These are phyloP conservation scores for Enteromius thamalakanensis DNA, from an alignment of 2,797 vertebrate genomes.

Conservation along the genomic window DNA sequence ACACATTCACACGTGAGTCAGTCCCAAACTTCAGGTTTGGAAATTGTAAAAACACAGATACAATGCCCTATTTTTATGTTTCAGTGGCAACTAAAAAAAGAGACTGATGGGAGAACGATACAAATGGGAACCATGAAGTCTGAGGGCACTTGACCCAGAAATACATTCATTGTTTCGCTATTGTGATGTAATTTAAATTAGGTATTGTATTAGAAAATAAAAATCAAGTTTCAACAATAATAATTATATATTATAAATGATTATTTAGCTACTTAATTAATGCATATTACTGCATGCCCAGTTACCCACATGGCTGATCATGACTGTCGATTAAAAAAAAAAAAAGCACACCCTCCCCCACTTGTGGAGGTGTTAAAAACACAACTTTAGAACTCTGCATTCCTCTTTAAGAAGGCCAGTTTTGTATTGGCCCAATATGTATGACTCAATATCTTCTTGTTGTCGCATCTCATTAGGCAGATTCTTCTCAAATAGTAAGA, in stretches of 20 bases:
- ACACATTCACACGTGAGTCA: constrained; percentile 57
- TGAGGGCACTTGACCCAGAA: constrained; percentile 32
- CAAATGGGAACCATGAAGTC: constrained; percentile 42
- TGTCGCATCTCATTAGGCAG: constrained; percentile 4
- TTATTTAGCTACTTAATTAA: neutral
- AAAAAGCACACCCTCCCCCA: constrained; percentile 57
- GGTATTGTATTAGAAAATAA: neutral
- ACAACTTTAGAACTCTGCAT: constrained; percentile 3
- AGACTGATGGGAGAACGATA: constrained; percentile 14
- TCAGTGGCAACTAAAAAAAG: constrained; percentile 40
- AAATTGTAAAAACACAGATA: constrained; percentile 52
- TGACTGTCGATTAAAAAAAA: constrained; percentile 40
- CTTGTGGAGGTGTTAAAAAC: constrained; percentile 48
- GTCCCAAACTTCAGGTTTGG: constrained; percentile 40
- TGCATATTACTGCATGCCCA: constrained; percentile 42
- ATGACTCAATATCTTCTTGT: neutral
- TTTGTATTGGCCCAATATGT: neutral
- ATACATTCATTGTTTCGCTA: constrained; percentile 49
- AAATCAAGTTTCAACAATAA: neutral
- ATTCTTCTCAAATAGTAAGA: neutral
- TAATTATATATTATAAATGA: neutral
- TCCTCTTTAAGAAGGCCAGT: neutral
- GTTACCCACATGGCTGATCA: constrained; percentile 58
- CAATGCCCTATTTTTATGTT: constrained; percentile 61
- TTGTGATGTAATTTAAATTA: constrained; percentile 21